A percentile compares a stretch with the other conserved stretches of the same genome.
phyloP scores from a whole-genome alignment of 2,797 vertebrate species.

The Threskiornis aethiopicus region DNA sequence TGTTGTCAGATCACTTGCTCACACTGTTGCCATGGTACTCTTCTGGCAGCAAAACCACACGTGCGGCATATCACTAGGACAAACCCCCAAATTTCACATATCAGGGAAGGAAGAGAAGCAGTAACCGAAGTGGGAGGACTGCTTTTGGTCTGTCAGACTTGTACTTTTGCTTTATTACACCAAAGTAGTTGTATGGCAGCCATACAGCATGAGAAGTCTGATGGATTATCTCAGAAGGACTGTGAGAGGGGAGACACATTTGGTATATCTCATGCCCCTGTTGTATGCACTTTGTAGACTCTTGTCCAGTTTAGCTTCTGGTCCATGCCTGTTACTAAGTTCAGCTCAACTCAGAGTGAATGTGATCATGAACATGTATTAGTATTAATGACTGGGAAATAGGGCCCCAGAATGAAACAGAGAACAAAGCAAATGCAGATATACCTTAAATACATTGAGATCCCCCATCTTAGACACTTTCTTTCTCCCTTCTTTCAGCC shows the following conservation, averaged over 20 bases:
- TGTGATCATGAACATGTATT: not conserved
- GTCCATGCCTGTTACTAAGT: not conserved
- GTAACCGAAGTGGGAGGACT: not conserved
- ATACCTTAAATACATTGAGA: not conserved
- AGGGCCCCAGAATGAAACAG: not conserved
- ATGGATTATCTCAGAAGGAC: not conserved
- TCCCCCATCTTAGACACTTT: not conserved
- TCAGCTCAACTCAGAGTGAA: not conserved
- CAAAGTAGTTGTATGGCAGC: not conserved
- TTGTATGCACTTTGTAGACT: not conserved
- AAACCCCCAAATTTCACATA: not conserved
- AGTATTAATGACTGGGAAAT: not conserved
- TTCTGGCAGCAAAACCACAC: not conserved
- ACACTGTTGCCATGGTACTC: not conserved
- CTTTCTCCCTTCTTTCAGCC: not conserved
- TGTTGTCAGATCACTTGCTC: not conserved
- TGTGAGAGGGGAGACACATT: fast-evolving
- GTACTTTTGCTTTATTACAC: not conserved
- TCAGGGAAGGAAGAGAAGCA: not conserved
- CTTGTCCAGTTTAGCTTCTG: not conserved
- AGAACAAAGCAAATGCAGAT: not conserved
- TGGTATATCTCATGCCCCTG: fast-evolving
- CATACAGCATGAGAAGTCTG: not conserved
- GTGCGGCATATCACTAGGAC: not conserved
- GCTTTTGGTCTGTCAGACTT: not conserved